Evolutionary conservation across 2,797 vertebrate species (phyloP).

Genomic region (Allochrocebus solatus): DNA sequence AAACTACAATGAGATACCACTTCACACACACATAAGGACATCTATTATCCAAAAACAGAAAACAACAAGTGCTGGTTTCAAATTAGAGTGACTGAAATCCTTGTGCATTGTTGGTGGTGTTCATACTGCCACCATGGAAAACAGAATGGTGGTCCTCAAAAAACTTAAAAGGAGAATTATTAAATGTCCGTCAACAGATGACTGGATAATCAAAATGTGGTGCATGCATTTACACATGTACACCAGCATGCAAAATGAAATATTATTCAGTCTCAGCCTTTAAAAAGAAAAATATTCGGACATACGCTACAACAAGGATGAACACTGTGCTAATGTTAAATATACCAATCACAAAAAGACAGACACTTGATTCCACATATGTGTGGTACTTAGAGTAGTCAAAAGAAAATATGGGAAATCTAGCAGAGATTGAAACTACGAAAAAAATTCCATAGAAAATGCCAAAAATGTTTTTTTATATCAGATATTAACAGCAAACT

Average conservation of each 20-base stretch:
- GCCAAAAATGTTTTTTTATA: background rate
- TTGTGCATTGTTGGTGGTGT: background rate
- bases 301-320: background rate
- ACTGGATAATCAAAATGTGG: background rate
- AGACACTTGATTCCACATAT: background rate
- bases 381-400: too few relatives aligned
- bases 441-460: background rate
- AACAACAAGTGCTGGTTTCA: background rate
- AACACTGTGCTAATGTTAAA: background rate
- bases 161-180: background rate
- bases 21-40: background rate
- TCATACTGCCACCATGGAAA: too few relatives aligned
- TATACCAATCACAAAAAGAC: background rate
- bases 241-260: background rate
- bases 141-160: background rate
- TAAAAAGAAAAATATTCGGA: background rate
- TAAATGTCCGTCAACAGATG: background rate
- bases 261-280: background rate
- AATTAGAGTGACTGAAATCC: background rate
- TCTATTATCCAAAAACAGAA: background rate
- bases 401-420: background rate
- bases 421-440: background rate
- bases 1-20: background rate
- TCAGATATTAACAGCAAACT: background rate
- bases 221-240: background rate